Base-by-base conservation (phyloP, 2,797 vertebrate genomes). In the Gambelia wislizenii region DNA sequence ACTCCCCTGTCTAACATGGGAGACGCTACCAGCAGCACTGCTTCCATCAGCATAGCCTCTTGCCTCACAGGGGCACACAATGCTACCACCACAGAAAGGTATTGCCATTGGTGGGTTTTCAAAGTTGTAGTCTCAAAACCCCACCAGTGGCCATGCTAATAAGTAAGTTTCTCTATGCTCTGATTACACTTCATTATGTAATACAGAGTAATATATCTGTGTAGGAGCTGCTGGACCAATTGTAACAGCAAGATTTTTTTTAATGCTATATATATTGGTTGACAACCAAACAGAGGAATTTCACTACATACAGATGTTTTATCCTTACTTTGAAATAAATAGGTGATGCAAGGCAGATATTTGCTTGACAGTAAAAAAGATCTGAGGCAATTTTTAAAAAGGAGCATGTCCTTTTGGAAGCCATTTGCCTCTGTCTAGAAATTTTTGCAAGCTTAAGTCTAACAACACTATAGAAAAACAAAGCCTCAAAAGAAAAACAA, bases 371-470 rank as follows among this genome's bases (percentile, higher is more conserved):
- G 36, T 44, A 13, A 30, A 85, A 85, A 85, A 59, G 52, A 74
- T 85, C 83, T 85, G 14, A 75, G 52, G 7, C 70, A 59, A 56
- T 56, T 69, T 42, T 54, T 20, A 74, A 39, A 16, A 0, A 22
- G 42, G 27, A 85, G 36, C 25, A 42, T 75, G 27, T 74, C 36
- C 39, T 75, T 85, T 56, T 85, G 39, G 83, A 87, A 30, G 64
- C 89, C 87, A 56, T 87, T 44, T 87, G 56, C 72, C 79, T 85
- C 36, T 14, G n/a, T 56, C 36, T 18, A 85, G 49, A 75, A 54
- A 13, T 59, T 22, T 36, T 59, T 54, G 70, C 67, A 72, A 52
- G 47, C 33, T 39, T 84, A 83, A 83, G 39, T 33, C 9, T 67
- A 83, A 18, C 16, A 67, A 67, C 61, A 42, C 25, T 52, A 84